Conservation (phyloP, 1,140 invertebrate species). For the Nasonia giraulti region DNA sequence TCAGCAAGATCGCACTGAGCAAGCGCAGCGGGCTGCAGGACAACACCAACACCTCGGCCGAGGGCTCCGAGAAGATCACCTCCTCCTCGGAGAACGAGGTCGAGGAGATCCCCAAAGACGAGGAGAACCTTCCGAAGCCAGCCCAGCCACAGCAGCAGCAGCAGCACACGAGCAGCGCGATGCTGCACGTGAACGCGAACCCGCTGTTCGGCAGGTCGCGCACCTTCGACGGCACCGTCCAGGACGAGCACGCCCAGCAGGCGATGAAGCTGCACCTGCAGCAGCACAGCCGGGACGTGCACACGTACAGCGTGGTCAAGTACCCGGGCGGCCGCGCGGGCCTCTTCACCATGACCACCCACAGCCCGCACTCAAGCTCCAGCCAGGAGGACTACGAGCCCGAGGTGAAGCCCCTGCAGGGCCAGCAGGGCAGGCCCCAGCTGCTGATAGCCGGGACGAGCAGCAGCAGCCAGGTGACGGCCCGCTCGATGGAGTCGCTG, state of each 20-base stretch:
- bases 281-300: not conserved
- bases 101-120: conserved; percentile 67
- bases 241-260: not conserved
- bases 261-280: not conserved
- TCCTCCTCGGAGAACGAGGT: conserved; percentile 68
- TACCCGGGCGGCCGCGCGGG: conserved; percentile 66
- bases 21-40: not conserved
- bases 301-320: not conserved
- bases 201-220: conserved; percentile 24
- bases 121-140: too few species aligned
- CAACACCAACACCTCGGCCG: conserved; percentile 55
- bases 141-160: too few species aligned
- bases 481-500: conserved; percentile 81
- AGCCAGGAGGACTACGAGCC: conserved; percentile 82
- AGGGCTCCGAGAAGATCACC: conserved; percentile 68
- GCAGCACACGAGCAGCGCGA: not conserved
- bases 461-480: conserved; percentile 75
- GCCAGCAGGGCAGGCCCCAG: conserved; percentile 72
- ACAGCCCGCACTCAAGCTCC: conserved; percentile 81
- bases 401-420: conserved; percentile 62
- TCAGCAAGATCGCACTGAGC: conserved; percentile 10
- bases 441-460: conserved; percentile 74
- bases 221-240: conserved; percentile 40
- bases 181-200: not conserved
- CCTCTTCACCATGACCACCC: conserved; percentile 75